Conservation (phyloP, 1,140 invertebrate genomes). For the Pseudoatta argentina region DNA sequence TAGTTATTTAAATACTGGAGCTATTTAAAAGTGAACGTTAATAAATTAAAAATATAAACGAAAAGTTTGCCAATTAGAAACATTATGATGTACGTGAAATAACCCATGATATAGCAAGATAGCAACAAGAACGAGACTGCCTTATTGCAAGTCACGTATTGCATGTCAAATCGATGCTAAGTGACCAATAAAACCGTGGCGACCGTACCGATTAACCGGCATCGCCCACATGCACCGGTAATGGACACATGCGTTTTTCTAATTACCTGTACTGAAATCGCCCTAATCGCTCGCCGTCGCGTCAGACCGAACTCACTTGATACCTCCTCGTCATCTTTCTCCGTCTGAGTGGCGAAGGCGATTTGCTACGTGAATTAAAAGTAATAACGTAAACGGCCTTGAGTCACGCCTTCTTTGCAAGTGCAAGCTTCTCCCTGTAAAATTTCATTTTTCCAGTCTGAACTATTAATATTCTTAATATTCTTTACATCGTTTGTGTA, state of each 20-base stretch:
- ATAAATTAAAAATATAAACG: background rate
- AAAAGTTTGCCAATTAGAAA: background rate
- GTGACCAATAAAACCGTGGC: constrained; percentile 70
- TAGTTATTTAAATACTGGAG: background rate
- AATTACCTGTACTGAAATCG: constrained; percentile 51
- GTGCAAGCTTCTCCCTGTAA: background rate
- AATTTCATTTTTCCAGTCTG: background rate
- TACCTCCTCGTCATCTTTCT: background rate
- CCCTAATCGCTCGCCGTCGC: constrained; percentile 34
- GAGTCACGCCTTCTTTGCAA: background rate
- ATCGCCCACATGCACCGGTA: constrained; percentile 63
- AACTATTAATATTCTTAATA: constrained; percentile 21
- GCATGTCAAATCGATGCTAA: constrained; percentile 69
- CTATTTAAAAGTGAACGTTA: background rate
- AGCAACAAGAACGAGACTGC: constrained; percentile 13
- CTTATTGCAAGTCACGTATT: constrained; percentile 66
- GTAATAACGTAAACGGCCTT: constrained; percentile 20
- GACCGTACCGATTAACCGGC: constrained; percentile 46
- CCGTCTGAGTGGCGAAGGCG: background rate
- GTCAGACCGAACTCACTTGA: background rate
- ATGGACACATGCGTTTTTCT: constrained; percentile 59
- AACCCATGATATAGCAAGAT: background rate
- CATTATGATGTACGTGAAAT: background rate
- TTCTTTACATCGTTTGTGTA: background rate
- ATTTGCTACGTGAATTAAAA: constrained; percentile 26